Evolutionary conservation across 1,140 invertebrate species (phyloP), one percentile per base, ranked within the genome.

Genomic region (Drosophila ananassae): DNA sequence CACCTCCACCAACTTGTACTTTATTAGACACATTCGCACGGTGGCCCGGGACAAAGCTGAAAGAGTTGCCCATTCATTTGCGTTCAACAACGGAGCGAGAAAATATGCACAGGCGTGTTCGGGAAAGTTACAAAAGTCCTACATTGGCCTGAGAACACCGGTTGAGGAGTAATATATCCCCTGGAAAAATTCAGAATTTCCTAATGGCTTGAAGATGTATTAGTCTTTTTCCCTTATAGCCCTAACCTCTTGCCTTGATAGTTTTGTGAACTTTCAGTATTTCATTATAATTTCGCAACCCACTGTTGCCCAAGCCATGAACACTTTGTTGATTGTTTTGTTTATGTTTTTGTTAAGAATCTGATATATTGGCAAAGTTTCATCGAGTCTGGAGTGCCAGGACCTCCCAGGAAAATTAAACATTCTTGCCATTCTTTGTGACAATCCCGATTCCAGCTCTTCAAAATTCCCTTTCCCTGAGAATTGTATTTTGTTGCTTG

Each of bases 321-420:
- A 56, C 67, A 61, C 75, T 64, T 68, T 66, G 54, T 67, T 73
- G 51, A 69, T 69, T 73, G 83, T 66, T 68, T 77, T 77, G 74
- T 67, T 78, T 89, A 89, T 77, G 59, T 76, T 89, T 83, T 89
- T 83, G 25, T 28, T 6, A 83, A 89, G 79, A 76, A 77, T 44
- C 73, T 79, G 84, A 89, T 89, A 89, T 89, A 89, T 89, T 89
- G 83, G 79, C 52, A 89, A 89, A 89, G 73, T 89, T 89, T 79
- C 32, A 37, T 21, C 28, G 25, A 44, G 66, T 61, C 79, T 73
- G 63, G 41, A 61, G 80, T 67, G 54, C 58, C 41, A 51, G 39
- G 30, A 30, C 4, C 8, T 24, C 25, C 55, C 67, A 55, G 55
- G 76, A 58, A 79, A 89, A 89, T 89, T 68, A 74, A 89, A 72